Conservation (phyloP, 2,113 vertebrate genomes). For the Vulpes vulpes region DNA sequence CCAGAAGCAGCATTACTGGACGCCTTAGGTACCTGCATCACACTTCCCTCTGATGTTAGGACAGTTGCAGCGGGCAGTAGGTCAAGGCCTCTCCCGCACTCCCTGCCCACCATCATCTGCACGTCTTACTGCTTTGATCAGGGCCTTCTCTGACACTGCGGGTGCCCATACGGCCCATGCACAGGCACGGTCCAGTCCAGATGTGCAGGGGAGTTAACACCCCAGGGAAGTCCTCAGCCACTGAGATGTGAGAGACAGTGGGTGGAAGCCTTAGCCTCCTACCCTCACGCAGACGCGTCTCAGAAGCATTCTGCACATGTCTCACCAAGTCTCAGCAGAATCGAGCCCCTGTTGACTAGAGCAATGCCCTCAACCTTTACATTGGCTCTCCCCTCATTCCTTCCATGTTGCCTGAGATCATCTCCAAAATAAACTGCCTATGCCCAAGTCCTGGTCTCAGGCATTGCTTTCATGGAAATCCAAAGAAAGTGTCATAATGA, state of each 20-base stretch:
- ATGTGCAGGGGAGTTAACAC: background rate
- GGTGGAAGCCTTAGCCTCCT: background rate
- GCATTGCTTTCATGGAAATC: background rate
- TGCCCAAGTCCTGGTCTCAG: background rate
- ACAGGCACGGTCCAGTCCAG: no score
- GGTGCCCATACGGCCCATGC: background rate
- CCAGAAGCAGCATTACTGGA: background rate
- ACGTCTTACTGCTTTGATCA: background rate
- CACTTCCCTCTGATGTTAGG: background rate
- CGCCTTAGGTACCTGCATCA: background rate
- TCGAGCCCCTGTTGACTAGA: background rate
- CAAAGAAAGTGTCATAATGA: background rate
- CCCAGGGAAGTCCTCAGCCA: background rate
- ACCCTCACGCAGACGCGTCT: background rate
- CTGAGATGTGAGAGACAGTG: rapidly evolving
- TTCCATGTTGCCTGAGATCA: background rate
- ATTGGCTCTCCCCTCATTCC: background rate
- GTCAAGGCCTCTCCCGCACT: background rate
- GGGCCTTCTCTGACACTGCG: background rate
- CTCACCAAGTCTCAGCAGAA: background rate
- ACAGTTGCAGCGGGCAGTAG: background rate
- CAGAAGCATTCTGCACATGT: background rate
- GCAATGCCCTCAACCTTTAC: background rate
- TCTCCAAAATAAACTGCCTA: background rate
- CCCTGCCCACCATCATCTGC: background rate